Base-by-base conservation (phyloP, 2,888 invertebrate species). In the Diadegma fenestrale region DNA sequence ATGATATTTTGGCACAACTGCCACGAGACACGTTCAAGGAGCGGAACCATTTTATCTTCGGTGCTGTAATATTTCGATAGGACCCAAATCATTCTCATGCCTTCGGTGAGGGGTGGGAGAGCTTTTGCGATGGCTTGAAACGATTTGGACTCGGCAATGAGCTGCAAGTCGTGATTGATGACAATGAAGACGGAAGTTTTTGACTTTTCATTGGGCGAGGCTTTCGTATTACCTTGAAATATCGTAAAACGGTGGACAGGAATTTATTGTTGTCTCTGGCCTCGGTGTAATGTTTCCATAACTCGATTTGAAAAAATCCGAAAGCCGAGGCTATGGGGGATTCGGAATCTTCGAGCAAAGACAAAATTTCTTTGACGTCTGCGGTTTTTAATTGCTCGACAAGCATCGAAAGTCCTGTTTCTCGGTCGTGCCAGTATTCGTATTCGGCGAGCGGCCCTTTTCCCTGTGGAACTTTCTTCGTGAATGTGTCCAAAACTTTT, bases 11-110 rank as follows among this genome's bases (percentile, higher is more conserved):
- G 95, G 71, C 96, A 96, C 7, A 99, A 94, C 8, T 97, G 97
- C 96, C 97, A 97, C 0, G 98, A 97, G 89, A 99, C 97, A 89
- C 97, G 95, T 84, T 96, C 96, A 92, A 99, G 95, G 2, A 99
- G 94, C 0, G 97, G 96, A 37, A 97, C 96, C 98, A 99, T 98
- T 82, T 97, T 96, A 85, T 97, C 97, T 91, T 98, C 98, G 0
- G 95, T 96, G 85, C 97, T 96, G 92, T 97, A 99, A 90, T 98
- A 97, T 73, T 96, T 95, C 0, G 98, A 98, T 77, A 99, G 95
- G 72, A 98, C 97, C 99, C 99, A 99, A 91, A 98, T 97, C 95
- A 98, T 97, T 89, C 97, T 96, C 54, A 99, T 94, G 1, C 98
- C 97, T 87, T 98, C 97, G 95, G 98, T 97, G 86, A 98, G 94